phyloP scores from a whole-genome alignment of 2,113 vertebrate species.

The Danio rerio region DNA sequence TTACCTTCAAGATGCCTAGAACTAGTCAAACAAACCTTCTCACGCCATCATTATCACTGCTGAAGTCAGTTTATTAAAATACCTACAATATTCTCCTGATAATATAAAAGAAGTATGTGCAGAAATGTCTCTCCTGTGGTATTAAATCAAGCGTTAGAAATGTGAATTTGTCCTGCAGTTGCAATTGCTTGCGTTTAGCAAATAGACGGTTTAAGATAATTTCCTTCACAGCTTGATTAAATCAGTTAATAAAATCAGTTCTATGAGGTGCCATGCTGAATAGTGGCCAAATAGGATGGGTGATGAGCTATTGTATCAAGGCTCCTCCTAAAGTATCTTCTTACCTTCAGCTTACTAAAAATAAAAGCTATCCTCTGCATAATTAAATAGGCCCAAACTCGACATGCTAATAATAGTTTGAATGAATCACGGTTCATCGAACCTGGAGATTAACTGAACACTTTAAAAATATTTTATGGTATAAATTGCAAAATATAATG shows the following conservation, averaged over 20 bases:
- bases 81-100: not conserved
- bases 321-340: not conserved
- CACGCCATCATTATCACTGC: not conserved
- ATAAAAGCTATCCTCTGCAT: too few species aligned
- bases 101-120: not conserved
- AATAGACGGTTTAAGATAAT: slow-evolving; percentile 6
- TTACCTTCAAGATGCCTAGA: too few species aligned
- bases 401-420: too few species aligned
- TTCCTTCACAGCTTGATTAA: slow-evolving; percentile 11
- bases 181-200: not conserved
- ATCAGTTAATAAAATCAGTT: not conserved
- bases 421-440: too few species aligned
- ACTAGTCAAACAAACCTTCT: too few species aligned
- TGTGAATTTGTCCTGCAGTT: not conserved
- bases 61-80: not conserved
- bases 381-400: too few species aligned
- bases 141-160: slow-evolving; percentile 21
- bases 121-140: not conserved
- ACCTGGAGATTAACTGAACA: too few species aligned
- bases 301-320: slow-evolving; percentile 2
- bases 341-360: not conserved
- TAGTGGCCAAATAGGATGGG: not conserved
- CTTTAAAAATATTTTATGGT: too few species aligned
- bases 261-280: not conserved
- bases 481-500: too few species aligned